Conservation (phyloP, 2,113 vertebrate species). For the Actenoides hombroni region DNA sequence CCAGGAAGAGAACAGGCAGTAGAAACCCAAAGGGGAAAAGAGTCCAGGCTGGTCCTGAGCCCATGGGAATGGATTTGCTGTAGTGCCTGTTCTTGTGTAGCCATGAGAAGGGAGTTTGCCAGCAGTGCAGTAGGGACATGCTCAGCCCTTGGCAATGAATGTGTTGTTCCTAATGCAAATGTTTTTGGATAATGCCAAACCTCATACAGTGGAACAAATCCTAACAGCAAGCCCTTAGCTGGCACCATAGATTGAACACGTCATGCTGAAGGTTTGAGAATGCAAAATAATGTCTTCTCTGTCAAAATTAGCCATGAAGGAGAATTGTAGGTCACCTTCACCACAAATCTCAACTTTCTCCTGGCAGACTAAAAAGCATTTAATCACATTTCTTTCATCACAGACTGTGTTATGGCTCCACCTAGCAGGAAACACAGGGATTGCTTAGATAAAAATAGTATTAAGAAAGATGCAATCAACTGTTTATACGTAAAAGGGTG, state of each 20-base stretch:
- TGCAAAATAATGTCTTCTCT: not conserved
- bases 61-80: fast-evolving
- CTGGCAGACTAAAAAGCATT: not conserved
- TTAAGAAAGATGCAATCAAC: not conserved
- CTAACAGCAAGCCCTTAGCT: not conserved
- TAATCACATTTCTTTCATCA: not conserved
- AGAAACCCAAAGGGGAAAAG: not conserved
- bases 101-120: not conserved
- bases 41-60: not conserved
- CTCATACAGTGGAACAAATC: not conserved
- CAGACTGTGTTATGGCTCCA: constrained; percentile 48
- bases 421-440: constrained; percentile 32
- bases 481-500: not conserved
- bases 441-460: not conserved
- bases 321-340: not conserved
- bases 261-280: not conserved
- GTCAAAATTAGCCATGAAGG: not conserved
- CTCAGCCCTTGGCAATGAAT: not conserved
- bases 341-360: not conserved
- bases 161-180: not conserved
- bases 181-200: not conserved
- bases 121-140: not conserved
- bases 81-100: not conserved
- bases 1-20: not conserved
- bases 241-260: not conserved